These are phyloP conservation scores for Chaenogobius annularis DNA, from an alignment of 2,113 vertebrate genomes.

Conservation along the genomic window DNA sequence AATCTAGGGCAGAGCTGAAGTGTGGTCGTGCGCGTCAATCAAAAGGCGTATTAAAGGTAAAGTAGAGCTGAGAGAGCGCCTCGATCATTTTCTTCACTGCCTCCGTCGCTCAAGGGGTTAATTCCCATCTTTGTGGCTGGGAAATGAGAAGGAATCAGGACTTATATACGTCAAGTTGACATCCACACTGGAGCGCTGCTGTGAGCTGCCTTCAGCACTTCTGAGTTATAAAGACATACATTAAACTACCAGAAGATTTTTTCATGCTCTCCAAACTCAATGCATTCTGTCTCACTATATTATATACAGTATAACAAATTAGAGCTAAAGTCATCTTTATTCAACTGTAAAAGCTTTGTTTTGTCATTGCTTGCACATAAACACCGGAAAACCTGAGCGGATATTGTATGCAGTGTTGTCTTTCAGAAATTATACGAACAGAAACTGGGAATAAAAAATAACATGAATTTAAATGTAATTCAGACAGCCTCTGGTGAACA, in stretches of 20 bases:
- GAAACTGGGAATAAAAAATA: no score
- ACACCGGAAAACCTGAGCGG: background rate
- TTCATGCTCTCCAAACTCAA: background rate
- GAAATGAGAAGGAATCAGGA: slow-evolving; percentile 42
- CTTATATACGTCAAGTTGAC: slow-evolving; percentile 53
- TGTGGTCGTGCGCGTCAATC: slow-evolving; percentile 44
- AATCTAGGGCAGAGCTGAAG: slow-evolving; percentile 43
- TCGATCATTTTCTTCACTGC: slow-evolving; percentile 33
- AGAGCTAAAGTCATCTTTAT: background rate
- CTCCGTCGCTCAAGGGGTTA: slow-evolving; percentile 42
- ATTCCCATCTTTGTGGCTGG: slow-evolving; percentile 27
- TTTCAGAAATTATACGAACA: background rate
- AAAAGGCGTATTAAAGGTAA: slow-evolving; percentile 38
- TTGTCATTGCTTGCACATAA: background rate
- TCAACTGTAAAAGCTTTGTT: background rate
- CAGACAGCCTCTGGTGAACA: no score
- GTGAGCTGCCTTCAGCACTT: slow-evolving; percentile 10
- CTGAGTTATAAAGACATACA: slow-evolving; percentile 19
- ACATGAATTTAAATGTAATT: no score
- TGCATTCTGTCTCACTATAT: background rate
- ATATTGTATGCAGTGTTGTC: background rate
- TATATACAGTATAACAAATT: background rate
- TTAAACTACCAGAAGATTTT: slow-evolving; percentile 21
- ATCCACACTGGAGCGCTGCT: slow-evolving; percentile 7
- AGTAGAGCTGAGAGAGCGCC: slow-evolving; percentile 28